Percentiles rank a stretch among this genome's conserved stretches.
These are phyloP conservation scores for Harlomillsia oculata DNA, from an alignment of 1,140 invertebrate genomes.

Conservation along the genomic window DNA sequence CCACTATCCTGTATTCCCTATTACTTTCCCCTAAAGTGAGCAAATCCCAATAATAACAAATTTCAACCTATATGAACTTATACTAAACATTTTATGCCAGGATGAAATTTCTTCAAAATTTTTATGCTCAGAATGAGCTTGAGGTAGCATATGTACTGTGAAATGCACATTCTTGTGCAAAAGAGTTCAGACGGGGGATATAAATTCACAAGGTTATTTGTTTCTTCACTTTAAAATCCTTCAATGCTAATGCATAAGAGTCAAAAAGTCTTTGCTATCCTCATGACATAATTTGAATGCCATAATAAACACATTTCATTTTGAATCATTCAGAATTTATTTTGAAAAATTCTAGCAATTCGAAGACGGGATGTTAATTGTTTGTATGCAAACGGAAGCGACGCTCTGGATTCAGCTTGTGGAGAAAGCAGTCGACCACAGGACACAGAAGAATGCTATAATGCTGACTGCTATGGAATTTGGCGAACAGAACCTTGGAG, in stretches of 20 bases:
- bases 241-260: too few relatives aligned
- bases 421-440: conserved; percentile 54
- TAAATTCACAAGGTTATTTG: neutral
- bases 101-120: neutral
- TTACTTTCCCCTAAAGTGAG: too few relatives aligned
- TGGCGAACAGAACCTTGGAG: conserved; percentile 82
- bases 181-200: neutral
- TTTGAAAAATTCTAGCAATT: conserved; percentile 51
- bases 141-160: neutral
- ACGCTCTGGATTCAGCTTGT: conserved; percentile 51
- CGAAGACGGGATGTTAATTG: conserved; percentile 63
- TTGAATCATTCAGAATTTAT: neutral
- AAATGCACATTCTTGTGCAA: neutral
- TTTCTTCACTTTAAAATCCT: too few relatives aligned
- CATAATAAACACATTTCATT: neutral
- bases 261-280: neutral
- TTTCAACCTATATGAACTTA: neutral
- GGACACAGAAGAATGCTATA: conserved; percentile 63
- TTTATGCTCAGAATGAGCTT: neutral
- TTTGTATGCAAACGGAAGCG: conserved; percentile 53
- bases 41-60: neutral
- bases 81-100: neutral
- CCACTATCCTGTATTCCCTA: too few relatives aligned
- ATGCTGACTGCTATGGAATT: conserved; percentile 64
- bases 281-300: neutral